Evolutionary conservation across 1,140 invertebrate species (phyloP).

Genomic region (Planococcus citri): DNA sequence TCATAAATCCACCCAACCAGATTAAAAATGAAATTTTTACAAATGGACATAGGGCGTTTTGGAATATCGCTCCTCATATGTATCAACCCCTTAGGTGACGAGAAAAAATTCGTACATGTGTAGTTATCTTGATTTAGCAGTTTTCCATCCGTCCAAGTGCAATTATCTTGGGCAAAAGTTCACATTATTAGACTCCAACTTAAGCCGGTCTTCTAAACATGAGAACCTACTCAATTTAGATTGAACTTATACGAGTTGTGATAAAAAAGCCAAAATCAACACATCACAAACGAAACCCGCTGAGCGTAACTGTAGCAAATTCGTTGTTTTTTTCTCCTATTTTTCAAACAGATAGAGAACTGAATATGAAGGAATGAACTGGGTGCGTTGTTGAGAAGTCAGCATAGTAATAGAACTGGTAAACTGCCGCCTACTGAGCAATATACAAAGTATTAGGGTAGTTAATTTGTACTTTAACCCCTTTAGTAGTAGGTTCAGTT

Average conservation of each 20-base stretch:
- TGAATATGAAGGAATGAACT: background rate
- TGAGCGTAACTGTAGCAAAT: slow-evolving; percentile 2
- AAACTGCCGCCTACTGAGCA: slow-evolving; percentile 10
- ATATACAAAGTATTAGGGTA: slow-evolving; percentile 16
- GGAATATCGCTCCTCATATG: too few relatives aligned
- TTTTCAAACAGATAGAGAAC: slow-evolving; percentile 1
- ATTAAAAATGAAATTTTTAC: too few relatives aligned
- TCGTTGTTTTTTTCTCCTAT: background rate
- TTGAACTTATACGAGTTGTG: background rate
- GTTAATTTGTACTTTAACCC: slow-evolving; percentile 18
- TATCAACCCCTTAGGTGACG: too few relatives aligned
- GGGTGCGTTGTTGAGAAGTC: background rate
- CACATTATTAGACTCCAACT: background rate
- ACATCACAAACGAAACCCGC: background rate
- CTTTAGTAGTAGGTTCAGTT: slow-evolving; percentile 19
- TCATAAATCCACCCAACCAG: too few relatives aligned
- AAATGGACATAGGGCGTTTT: too few relatives aligned
- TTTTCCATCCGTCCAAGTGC: background rate
- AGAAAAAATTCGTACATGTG: too few relatives aligned
- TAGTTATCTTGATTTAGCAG: too few relatives aligned
- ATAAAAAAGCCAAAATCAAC: slow-evolving; percentile 1
- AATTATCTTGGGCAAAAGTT: background rate
- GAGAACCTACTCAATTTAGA: background rate
- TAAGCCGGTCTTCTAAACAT: too few relatives aligned
- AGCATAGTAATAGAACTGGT: slow-evolving; percentile 11